phyloP scores from a whole-genome alignment of 1,140 invertebrate species.

The Halictus rubicundus region DNA sequence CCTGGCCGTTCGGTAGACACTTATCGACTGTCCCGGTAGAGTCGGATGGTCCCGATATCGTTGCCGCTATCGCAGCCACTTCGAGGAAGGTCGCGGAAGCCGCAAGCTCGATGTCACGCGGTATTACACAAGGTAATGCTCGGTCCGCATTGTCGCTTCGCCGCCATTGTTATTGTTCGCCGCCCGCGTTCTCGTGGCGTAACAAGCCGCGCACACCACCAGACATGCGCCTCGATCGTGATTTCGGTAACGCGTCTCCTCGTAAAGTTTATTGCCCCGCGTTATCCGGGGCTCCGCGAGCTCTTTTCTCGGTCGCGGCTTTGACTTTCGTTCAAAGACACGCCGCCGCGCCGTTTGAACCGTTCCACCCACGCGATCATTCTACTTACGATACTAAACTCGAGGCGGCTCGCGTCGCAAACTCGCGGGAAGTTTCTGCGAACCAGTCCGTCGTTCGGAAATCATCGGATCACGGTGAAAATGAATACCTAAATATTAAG shows the following conservation, averaged over 20 bases:
- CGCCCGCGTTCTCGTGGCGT: not conserved
- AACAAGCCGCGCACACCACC: not conserved
- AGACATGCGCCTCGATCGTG: not conserved
- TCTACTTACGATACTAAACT: too few species aligned
- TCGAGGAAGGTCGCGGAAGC: not conserved
- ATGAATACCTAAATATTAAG: too few species aligned
- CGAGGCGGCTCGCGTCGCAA: too few species aligned
- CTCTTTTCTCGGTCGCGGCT: not conserved
- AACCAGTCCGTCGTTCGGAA: too few species aligned
- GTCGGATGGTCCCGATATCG: not conserved
- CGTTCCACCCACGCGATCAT: too few species aligned
- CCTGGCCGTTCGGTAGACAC: not conserved
- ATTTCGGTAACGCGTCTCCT: not conserved
- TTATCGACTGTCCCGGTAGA: not conserved
- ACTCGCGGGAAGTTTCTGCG: too few species aligned
- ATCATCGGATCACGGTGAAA: too few species aligned
- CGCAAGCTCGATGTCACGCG: not conserved
- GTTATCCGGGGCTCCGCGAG: not conserved
- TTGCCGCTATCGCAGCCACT: not conserved
- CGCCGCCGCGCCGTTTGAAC: too few species aligned
- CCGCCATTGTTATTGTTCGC: slow-evolving; percentile 5
- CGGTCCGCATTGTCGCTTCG: slow-evolving; percentile 2
- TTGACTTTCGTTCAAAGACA: too few species aligned
- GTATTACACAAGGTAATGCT: slow-evolving; percentile 7
- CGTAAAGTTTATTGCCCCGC: not conserved